These are phyloP conservation scores for Catagonus wagneri DNA, from an alignment of 2,113 vertebrate genomes.

Conservation along the genomic window DNA sequence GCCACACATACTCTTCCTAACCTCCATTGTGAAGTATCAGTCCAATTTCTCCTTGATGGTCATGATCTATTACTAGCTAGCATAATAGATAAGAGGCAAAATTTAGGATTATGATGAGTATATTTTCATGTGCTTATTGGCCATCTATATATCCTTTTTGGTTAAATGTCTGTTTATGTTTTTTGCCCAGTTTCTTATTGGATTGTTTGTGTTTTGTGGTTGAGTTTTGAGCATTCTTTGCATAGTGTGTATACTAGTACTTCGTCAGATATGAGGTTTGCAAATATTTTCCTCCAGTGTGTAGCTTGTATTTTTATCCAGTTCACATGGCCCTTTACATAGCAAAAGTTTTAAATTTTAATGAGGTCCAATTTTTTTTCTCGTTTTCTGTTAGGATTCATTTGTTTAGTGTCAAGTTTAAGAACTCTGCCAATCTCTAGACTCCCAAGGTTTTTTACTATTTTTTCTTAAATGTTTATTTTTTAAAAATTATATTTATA, in stretches of 20 bases:
- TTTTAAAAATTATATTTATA: neutral
- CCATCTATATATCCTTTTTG: neutral
- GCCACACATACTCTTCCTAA: neutral
- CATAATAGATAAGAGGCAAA: neutral
- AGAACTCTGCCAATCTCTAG: neutral
- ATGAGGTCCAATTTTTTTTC: neutral
- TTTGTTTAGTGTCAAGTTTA: neutral
- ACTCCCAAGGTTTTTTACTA: neutral
- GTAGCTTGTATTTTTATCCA: neutral
- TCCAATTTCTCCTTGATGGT: neutral
- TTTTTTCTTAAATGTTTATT: neutral
- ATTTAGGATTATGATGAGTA: neutral
- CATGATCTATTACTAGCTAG: neutral
- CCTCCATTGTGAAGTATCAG: neutral
- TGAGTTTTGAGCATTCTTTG: neutral
- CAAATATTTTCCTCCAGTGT: neutral
- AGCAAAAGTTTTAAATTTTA: neutral
- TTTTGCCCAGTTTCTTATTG: neutral
- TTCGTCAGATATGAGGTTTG: neutral
- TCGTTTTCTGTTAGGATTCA: neutral
- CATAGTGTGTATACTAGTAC: neutral
- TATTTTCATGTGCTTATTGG: neutral
- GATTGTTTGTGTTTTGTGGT: neutral
- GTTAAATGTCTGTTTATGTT: neutral
- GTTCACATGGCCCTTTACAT: neutral